Conservation (phyloP, 2,888 invertebrate species). For the Eupithecia tripunctaria region DNA sequence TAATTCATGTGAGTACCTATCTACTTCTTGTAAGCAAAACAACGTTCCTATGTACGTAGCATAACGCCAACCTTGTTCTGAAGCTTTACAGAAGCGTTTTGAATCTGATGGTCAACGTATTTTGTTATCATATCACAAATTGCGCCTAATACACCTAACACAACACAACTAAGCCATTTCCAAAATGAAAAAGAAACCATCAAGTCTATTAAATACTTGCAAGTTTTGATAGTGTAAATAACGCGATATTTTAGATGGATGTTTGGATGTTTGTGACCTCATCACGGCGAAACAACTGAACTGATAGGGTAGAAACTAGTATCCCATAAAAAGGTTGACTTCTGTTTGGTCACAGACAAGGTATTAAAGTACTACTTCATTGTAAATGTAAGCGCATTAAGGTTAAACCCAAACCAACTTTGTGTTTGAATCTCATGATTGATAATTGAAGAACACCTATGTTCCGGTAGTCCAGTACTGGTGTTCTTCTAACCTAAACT, state of each 20-base stretch:
- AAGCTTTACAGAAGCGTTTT: neutral
- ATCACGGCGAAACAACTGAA: neutral
- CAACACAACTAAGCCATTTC: neutral
- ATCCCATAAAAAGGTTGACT: neutral
- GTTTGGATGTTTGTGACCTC: neutral
- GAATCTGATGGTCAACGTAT: slow-evolving; percentile 1
- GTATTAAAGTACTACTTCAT: neutral
- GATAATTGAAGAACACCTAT: too few species aligned
- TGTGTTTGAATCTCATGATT: too few species aligned
- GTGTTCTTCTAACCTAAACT: too few species aligned
- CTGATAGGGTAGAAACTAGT: neutral
- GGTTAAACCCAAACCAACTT: too few species aligned
- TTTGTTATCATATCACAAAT: neutral
- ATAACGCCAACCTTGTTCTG: neutral
- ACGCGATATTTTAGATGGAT: neutral
- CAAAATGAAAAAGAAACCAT: neutral
- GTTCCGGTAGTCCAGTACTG: too few species aligned
- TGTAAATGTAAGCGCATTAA: too few species aligned
- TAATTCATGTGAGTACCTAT: neutral
- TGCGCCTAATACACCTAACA: neutral
- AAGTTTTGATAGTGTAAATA: neutral
- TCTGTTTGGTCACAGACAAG: neutral
- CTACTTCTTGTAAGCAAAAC: neutral
- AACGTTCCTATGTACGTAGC: neutral
- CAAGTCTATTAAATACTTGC: too few species aligned